phyloP scores from a whole-genome alignment of 92 coral and sea anemone species.

The Blastomussa wellsi region DNA sequence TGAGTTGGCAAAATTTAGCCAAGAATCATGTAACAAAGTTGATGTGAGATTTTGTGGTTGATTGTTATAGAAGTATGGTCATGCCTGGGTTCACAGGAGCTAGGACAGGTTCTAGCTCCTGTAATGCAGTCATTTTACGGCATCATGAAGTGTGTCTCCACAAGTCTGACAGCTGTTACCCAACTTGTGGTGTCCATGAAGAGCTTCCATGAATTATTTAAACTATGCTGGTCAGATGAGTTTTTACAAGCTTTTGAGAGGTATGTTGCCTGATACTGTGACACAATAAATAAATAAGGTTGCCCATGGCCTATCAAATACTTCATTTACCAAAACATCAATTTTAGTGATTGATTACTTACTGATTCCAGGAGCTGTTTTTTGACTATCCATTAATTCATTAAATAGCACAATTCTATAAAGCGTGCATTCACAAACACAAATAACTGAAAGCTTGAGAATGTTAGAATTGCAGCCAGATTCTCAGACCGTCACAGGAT shows the following conservation, averaged over 20 bases:
- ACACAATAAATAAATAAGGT: too few species aligned
- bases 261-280: slow-evolving; percentile 14
- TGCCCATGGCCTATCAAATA: too few species aligned
- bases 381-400: too few species aligned
- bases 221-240: slow-evolving; percentile 72
- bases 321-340: too few species aligned
- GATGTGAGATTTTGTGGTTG: not conserved
- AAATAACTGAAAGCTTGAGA: too few species aligned
- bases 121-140: slow-evolving; percentile 75
- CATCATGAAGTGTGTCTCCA: slow-evolving; percentile 85
- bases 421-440: too few species aligned
- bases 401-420: too few species aligned
- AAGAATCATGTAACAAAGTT: not conserved
- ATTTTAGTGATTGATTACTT: too few species aligned
- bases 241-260: slow-evolving; percentile 84
- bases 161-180: slow-evolving; percentile 62
- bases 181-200: slow-evolving; percentile 60
- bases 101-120: slow-evolving; percentile 72
- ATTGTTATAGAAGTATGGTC: slow-evolving; percentile 72
- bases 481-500: too few species aligned
- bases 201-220: slow-evolving; percentile 59
- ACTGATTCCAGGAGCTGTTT: too few species aligned
- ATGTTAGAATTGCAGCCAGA: too few species aligned
- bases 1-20: not conserved
- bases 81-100: slow-evolving; percentile 62